phyloP scores from a whole-genome alignment of 2,113 vertebrate genomes.

The Myiagra hebetior region DNA sequence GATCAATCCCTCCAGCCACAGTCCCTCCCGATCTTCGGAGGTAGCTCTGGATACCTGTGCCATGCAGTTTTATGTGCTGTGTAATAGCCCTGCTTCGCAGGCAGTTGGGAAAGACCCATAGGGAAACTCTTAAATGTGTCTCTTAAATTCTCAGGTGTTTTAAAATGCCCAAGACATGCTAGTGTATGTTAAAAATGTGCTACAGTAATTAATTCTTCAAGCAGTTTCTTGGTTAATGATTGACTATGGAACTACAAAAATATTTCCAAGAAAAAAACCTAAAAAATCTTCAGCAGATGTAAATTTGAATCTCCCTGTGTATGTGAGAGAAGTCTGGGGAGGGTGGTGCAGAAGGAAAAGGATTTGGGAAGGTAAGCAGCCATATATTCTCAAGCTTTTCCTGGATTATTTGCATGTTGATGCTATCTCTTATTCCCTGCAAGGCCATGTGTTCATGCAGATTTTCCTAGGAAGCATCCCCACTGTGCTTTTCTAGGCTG shows the following conservation, averaged over 20 bases:
- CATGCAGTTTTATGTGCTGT: fast-evolving
- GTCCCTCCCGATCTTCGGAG: neutral
- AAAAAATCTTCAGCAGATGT: neutral
- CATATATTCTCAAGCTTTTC: neutral
- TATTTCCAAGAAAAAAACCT: neutral
- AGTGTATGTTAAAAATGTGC: neutral
- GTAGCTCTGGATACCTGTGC: neutral
- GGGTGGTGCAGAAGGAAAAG: neutral
- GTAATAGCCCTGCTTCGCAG: neutral
- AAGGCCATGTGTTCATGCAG: neutral
- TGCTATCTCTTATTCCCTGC: neutral
- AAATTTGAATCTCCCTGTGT: neutral
- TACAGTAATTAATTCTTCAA: neutral
- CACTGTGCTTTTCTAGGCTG: neutral
- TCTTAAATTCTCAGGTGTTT: neutral
- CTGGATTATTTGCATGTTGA: neutral
- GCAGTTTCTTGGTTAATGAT: neutral
- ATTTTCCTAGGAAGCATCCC: neutral
- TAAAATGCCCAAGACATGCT: neutral
- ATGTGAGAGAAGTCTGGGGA: neutral
- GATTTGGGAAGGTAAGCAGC: neutral
- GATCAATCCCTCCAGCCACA: neutral
- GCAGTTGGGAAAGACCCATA: neutral
- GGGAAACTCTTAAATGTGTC: neutral
- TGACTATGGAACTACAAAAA: neutral